phyloP scores from a whole-genome alignment of 2,888 invertebrate genomes.

The Amiota communis region DNA sequence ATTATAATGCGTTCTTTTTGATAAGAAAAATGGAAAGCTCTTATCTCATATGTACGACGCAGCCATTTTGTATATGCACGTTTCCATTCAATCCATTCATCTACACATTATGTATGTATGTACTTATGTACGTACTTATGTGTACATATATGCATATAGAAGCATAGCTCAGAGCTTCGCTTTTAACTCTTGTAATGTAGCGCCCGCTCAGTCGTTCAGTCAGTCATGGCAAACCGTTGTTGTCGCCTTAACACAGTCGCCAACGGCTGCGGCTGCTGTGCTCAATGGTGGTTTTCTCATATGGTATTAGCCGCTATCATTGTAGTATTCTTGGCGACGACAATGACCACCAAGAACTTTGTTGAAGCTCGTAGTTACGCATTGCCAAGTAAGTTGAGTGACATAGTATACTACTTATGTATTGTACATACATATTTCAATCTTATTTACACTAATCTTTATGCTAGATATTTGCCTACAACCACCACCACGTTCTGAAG shows the following conservation, averaged over 20 bases:
- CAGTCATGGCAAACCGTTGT: conserved; percentile 8
- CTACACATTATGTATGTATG: too few relatives aligned
- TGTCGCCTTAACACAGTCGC: conserved; percentile 3
- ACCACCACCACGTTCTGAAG: conserved; percentile 67
- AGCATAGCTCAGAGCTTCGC: neutral
- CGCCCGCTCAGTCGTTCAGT: conserved; percentile 1
- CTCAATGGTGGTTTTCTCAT: neutral
- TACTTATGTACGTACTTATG: too few relatives aligned
- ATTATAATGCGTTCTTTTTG: too few relatives aligned
- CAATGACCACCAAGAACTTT: neutral
- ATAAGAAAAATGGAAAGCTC: too few relatives aligned
- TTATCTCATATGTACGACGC: too few relatives aligned
- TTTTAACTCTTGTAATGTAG: neutral
- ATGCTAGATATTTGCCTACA: conserved; percentile 62
- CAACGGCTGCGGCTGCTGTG: neutral
- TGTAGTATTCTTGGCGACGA: neutral
- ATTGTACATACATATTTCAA: neutral
- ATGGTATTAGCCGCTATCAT: neutral
- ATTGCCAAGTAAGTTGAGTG: conserved; percentile 16
- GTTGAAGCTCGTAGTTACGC: conserved; percentile 9
- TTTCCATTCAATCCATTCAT: too few relatives aligned
- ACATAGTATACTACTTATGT: neutral
- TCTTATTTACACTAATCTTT: conserved; percentile 6
- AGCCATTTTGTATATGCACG: too few relatives aligned
- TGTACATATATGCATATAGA: too few relatives aligned